Evolutionary conservation across 2,888 invertebrate genomes (phyloP).

Genomic region (Rotaria sp.): DNA sequence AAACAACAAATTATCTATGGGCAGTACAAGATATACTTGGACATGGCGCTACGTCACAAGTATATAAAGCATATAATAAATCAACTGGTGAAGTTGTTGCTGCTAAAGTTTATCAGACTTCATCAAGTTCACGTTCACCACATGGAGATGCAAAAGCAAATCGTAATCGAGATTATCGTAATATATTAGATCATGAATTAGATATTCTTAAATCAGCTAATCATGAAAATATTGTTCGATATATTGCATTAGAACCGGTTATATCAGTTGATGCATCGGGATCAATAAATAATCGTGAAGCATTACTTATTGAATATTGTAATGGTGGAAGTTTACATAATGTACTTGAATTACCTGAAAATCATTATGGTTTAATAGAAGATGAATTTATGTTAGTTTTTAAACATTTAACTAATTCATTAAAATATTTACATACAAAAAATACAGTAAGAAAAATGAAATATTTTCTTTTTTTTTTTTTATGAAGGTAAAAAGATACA

Average conservation of each 20-base stretch:
- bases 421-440: background rate
- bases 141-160: too few relatives aligned
- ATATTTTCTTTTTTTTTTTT: too few relatives aligned
- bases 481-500: too few relatives aligned
- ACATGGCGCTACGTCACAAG: constrained; percentile 37
- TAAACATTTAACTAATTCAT: constrained; percentile 65
- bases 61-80: constrained; percentile 45
- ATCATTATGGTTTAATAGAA: constrained; percentile 82
- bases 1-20: constrained; percentile 14
- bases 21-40: constrained; percentile 31
- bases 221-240: constrained; percentile 25
- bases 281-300: background rate
- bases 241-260: constrained; percentile 15
- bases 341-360: constrained; percentile 87
- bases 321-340: constrained; percentile 79
- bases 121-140: too few relatives aligned
- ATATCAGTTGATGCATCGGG: background rate
- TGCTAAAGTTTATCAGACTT: constrained; percentile 92
- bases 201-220: background rate
- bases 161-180: constrained; percentile 54
- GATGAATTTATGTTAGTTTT: constrained; percentile 79
- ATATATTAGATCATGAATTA: background rate
- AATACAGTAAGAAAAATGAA: background rate
- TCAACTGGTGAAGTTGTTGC: constrained; percentile 90
- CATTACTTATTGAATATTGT: constrained; percentile 73